Evolutionary conservation across 2,888 invertebrate species (phyloP), one percentile per base, ranked within the genome.

Genomic region (Sinodicranocentrus sp.): DNA sequence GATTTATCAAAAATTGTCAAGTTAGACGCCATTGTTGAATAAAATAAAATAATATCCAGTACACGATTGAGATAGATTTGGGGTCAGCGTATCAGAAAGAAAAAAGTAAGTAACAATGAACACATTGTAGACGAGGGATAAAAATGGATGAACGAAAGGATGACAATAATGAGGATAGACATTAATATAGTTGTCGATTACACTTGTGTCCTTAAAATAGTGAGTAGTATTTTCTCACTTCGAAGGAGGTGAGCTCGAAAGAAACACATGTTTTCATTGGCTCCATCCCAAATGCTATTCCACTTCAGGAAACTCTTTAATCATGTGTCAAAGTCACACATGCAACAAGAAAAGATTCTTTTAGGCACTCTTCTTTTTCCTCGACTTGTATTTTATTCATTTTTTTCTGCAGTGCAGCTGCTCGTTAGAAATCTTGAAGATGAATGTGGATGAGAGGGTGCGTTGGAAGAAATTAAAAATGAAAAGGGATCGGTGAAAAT

Each of bases 251-350:
- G 76, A 76, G 65, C 65, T 65, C 52, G 76, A 76, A 76, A 76
- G 76, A 76, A 65, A 76, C 76, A 76, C 76, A 76, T 76, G 76
- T 76, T 76, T 76, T 76, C 76, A 76, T 76, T 76, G 76, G 76
- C 76, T 52, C 28, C 25, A 76, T 17, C 76, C 76, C 76, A 76
- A 76, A 76, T 65, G 65, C 76, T 76, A 76, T 76, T 76, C 76
- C 76, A 76, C 76, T 65, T 76, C 76, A 76, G 5, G 76, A 76
- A 76, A 76, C 76, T 76, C 76, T 76, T 76, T 76, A 76, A 76
- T 76, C 76, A 76, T 76, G 76, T 76, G 76, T 76, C 76, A 76
- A 67, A 76, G 65, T 67, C 76, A 76, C 59, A 44, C 39, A 54
- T 28, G 43, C n/a, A 72, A 59, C 33, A 39, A 57, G 54, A 33